Conservation (phyloP, 2,888 invertebrate species). For the Scaptomyza parva region DNA sequence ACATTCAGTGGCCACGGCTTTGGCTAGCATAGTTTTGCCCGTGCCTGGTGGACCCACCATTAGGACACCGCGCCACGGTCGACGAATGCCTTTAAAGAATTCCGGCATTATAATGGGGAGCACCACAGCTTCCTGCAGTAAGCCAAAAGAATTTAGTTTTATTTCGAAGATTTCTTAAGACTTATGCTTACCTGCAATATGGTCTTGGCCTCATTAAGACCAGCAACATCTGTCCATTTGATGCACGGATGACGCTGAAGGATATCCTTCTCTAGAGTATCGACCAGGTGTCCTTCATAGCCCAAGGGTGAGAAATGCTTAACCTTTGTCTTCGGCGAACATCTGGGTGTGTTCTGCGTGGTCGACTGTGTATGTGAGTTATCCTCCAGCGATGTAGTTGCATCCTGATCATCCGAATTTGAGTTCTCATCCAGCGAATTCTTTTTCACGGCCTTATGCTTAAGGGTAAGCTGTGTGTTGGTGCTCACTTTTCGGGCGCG, state of each 20-base stretch:
- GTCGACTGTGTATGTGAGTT: constrained; percentile 79
- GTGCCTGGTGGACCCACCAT: constrained; percentile 88
- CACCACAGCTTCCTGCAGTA: constrained; percentile 92
- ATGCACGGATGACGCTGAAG: constrained; percentile 92
- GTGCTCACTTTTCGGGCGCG: constrained; percentile 84
- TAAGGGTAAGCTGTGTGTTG: constrained; percentile 84
- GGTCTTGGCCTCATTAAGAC: constrained; percentile 90
- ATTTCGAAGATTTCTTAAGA: background rate
- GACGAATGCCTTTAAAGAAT: constrained; percentile 93
- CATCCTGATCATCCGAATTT: constrained; percentile 85
- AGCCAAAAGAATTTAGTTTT: background rate
- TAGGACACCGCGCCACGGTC: constrained; percentile 89
- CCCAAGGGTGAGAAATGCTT: constrained; percentile 87
- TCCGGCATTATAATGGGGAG: constrained; percentile 94
- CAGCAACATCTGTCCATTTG: constrained; percentile 92
- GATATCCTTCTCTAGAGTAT: constrained; percentile 93
- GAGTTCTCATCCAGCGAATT: constrained; percentile 85
- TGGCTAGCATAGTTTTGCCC: constrained; percentile 92
- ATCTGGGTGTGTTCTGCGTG: constrained; percentile 81
- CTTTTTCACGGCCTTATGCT: constrained; percentile 82
- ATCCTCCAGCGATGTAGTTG: constrained; percentile 84
- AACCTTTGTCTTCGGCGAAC: constrained; percentile 82
- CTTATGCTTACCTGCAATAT: constrained; percentile 86
- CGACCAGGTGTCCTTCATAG: constrained; percentile 91
- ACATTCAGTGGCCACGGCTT: constrained; percentile 95